Conservation (phyloP, 1,140 invertebrate genomes). For the Zaprionus ghesquierei region DNA sequence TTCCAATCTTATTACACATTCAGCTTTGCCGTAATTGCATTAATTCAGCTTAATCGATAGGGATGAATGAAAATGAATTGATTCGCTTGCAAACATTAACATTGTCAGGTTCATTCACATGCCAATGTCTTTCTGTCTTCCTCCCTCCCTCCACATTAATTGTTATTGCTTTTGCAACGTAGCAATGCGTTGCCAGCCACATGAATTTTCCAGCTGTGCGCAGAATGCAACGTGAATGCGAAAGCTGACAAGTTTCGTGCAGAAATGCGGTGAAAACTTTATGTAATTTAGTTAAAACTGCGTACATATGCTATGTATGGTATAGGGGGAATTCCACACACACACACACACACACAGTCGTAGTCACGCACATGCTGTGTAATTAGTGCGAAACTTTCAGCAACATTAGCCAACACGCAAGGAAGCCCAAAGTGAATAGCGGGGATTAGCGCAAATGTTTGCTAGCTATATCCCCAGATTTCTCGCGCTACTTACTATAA, state of each 20-base stretch:
- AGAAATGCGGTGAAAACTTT: slow-evolving; percentile 43
- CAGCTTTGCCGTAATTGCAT: background rate
- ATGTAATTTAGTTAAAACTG: slow-evolving; percentile 48
- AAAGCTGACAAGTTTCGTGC: slow-evolving; percentile 37
- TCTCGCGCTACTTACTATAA: background rate
- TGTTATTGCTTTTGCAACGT: slow-evolving; percentile 3
- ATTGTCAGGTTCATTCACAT: background rate
- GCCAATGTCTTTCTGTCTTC: background rate
- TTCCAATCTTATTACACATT: background rate
- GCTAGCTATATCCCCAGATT: background rate
- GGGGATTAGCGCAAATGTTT: slow-evolving; percentile 18
- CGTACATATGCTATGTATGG: background rate
- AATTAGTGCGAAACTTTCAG: slow-evolving; percentile 58
- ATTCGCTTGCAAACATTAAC: background rate
- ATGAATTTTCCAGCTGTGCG: background rate
- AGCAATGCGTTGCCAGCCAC: slow-evolving; percentile 7
- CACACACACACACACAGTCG: background rate
- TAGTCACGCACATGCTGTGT: slow-evolving; percentile 42
- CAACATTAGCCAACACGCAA: slow-evolving; percentile 21
- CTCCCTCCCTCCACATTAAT: background rate
- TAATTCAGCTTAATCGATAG: background rate
- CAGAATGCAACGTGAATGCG: background rate
- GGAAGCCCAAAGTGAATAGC: slow-evolving; percentile 17
- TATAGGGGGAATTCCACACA: background rate
- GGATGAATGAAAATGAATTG: background rate